phyloP scores from a whole-genome alignment of 1,140 invertebrate species.

The Brachionus calyciflorus region DNA sequence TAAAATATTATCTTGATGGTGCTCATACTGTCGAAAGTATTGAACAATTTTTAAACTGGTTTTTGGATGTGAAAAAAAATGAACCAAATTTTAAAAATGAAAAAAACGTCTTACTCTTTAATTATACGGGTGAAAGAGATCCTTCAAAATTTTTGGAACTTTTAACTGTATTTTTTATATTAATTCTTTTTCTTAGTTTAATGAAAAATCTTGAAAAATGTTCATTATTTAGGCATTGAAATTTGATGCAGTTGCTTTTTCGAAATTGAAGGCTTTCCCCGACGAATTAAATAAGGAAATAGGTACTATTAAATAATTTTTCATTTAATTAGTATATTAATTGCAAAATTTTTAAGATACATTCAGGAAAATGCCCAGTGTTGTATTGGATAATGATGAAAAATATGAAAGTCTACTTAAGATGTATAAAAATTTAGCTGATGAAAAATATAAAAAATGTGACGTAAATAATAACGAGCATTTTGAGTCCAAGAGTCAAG shows the following conservation, averaged over 20 bases:
- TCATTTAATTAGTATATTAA: background rate
- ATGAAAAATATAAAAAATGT: background rate
- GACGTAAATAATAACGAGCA: conserved; percentile 17
- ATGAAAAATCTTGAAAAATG: background rate
- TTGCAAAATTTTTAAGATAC: background rate
- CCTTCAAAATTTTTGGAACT: conserved; percentile 38
- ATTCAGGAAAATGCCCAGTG: conserved; percentile 42
- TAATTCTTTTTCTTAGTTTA: background rate
- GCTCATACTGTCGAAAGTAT: conserved; percentile 43
- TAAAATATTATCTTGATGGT: conserved; percentile 38
- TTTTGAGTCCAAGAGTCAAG: background rate
- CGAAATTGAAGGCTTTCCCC: conserved; percentile 16
- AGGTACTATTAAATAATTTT: background rate
- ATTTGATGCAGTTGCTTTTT: conserved; percentile 45
- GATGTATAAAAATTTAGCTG: background rate
- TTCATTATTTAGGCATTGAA: background rate
- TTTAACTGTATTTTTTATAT: conserved; percentile 44
- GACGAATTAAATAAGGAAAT: background rate
- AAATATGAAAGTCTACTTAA: conserved; percentile 37
- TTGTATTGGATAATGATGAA: background rate
- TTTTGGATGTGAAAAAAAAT: background rate
- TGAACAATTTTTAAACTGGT: conserved; percentile 45
- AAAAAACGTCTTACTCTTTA: conserved; percentile 34
- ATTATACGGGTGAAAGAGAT: conserved; percentile 38
- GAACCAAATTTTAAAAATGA: conserved; percentile 2